These are phyloP conservation scores for Nothocercus julius DNA, from an alignment of 2,113 vertebrate species.

Conservation along the genomic window DNA sequence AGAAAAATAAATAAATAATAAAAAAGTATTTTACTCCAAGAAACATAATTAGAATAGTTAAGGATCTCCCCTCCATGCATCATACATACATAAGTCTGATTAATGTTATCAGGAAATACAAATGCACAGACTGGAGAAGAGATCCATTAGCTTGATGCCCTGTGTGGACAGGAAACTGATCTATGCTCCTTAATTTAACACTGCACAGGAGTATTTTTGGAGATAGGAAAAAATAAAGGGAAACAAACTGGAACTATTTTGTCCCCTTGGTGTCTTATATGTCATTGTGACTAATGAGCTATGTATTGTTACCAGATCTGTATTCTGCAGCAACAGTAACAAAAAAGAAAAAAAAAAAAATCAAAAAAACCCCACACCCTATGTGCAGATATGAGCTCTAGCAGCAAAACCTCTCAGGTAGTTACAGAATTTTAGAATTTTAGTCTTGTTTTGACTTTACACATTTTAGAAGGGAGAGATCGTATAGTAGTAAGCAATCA, in stretches of 20 bases:
- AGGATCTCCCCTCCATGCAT: not conserved
- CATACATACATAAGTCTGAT: slow-evolving; percentile 7
- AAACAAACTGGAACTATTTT: not conserved
- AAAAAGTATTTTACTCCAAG: not conserved
- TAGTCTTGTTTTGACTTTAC: not conserved
- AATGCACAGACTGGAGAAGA: slow-evolving; percentile 16
- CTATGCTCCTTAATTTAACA: not conserved
- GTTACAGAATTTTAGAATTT: not conserved
- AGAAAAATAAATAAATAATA: not conserved
- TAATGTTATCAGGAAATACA: slow-evolving; percentile 22
- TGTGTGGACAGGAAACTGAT: not conserved
- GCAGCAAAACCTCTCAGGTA: not conserved
- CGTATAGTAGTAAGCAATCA: not conserved
- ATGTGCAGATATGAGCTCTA: not conserved
- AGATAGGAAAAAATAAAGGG: not conserved
- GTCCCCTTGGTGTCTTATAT: not conserved
- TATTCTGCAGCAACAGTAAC: not conserved
- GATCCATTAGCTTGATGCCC: not conserved
- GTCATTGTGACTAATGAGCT: not conserved
- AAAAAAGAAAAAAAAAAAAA: not conserved
- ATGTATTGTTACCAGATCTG: not conserved
- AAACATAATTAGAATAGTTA: slow-evolving; percentile 6
- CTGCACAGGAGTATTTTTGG: not conserved
- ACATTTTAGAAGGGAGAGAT: not conserved
- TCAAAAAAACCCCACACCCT: not conserved